phyloP scores from a whole-genome alignment of 2,797 vertebrate genomes.

The Cuculus canorus region DNA sequence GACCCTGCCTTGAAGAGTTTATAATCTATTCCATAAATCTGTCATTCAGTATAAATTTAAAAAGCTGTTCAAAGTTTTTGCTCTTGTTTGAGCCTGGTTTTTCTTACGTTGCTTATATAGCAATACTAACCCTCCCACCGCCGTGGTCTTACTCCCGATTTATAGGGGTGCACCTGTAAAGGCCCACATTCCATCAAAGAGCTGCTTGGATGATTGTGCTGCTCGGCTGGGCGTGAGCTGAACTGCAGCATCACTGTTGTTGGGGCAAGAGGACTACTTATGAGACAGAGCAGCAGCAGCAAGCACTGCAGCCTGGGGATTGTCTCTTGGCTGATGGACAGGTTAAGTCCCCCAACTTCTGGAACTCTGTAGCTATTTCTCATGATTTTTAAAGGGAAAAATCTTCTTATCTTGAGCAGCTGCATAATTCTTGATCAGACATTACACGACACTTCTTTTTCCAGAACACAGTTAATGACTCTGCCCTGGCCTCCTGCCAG shows the following conservation, averaged over 20 bases:
- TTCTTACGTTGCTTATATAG: background rate
- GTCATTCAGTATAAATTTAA: background rate
- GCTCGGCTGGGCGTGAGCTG: background rate
- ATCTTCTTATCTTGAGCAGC: background rate
- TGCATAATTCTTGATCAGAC: conserved; percentile 3
- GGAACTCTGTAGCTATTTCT: background rate
- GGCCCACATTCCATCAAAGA: background rate
- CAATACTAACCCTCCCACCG: background rate
- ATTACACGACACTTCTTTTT: conserved; percentile 12
- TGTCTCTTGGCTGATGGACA: background rate
- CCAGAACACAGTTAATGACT: background rate
- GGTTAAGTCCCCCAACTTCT: background rate
- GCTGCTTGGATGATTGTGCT: background rate
- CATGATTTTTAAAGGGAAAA: background rate
- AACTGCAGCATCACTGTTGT: rapidly evolving
- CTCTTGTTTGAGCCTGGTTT: conserved; percentile 12
- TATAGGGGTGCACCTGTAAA: background rate
- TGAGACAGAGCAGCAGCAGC: background rate
- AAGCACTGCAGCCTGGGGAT: background rate
- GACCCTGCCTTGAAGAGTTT: background rate
- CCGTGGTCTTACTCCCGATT: background rate
- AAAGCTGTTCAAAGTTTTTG: background rate
- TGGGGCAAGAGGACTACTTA: background rate
- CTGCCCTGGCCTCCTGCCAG: conserved; percentile 4
- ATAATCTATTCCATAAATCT: conserved; percentile 25